These are phyloP conservation scores for Chanos chanos DNA, from an alignment of 2,797 vertebrate genomes.

Conservation along the genomic window DNA sequence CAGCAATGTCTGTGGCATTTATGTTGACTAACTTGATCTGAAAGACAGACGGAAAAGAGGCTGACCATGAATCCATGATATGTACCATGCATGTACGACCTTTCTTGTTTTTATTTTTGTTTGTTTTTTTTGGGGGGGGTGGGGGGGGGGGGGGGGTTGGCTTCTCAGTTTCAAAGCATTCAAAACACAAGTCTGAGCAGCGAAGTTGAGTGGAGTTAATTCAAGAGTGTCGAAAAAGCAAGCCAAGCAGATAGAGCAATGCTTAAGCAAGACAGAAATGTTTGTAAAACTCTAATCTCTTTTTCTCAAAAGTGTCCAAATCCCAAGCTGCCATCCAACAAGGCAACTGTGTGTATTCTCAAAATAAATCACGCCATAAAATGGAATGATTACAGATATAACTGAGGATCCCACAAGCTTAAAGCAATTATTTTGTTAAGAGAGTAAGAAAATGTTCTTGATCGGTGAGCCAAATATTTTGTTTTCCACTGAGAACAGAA, in stretches of 20 bases:
- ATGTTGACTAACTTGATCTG: constrained; percentile 99
- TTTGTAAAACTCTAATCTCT: neutral
- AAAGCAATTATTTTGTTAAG: neutral
- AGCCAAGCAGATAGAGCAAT: constrained; percentile 48
- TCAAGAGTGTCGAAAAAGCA: constrained; percentile 53
- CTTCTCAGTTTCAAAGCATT: neutral
- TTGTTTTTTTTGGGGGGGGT: too few species aligned
- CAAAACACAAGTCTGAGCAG: neutral
- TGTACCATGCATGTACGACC: too few species aligned
- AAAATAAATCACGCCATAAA: too few species aligned
- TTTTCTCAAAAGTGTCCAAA: too few species aligned
- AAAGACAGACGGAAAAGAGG: constrained; percentile 60
- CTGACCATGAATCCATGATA: too few species aligned
- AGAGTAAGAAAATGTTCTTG: neutral
- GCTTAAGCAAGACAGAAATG: constrained; percentile 14
- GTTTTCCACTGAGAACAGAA: too few species aligned
- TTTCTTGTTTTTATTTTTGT: too few species aligned
- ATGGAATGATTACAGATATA: neutral
- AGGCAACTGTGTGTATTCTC: too few species aligned
- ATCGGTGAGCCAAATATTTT: too few species aligned
- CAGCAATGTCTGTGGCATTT: constrained; percentile 95
- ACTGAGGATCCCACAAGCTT: constrained; percentile 21
- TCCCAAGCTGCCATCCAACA: too few species aligned
- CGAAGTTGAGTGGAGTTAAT: neutral
- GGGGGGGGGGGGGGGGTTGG: too few species aligned